Conservation (phyloP, 2,113 vertebrate genomes). For the Varanus salvator region DNA sequence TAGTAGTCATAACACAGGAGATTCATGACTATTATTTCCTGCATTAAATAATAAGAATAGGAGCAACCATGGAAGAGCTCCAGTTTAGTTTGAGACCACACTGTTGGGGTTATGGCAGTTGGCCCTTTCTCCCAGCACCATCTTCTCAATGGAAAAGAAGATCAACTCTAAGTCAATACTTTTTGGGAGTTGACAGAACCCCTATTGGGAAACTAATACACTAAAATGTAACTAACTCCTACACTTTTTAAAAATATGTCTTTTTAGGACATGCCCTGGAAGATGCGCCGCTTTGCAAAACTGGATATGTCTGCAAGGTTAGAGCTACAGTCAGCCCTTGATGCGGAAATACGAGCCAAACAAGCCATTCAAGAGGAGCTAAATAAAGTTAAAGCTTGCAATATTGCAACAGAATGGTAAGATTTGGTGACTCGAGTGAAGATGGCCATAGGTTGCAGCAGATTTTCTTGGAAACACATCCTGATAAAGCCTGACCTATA, state of each 20-base stretch:
- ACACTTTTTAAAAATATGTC: conserved; percentile 9
- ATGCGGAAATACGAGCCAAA: conserved; percentile 97
- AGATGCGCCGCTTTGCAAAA: conserved; percentile 97
- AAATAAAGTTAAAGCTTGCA: conserved; percentile 94
- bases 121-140: too few species aligned
- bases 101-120: neutral
- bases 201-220: neutral
- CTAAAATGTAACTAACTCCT: neutral
- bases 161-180: neutral
- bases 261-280: conserved; percentile 98
- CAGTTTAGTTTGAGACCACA: neutral
- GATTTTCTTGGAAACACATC: neutral
- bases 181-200: neutral
- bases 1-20: neutral
- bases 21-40: neutral
- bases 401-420: conserved; percentile 95
- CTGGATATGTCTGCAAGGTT: conserved; percentile 98
- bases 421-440: conserved; percentile 48
- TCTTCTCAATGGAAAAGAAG: neutral
- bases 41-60: neutral
- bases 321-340: conserved; percentile 96
- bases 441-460: neutral
- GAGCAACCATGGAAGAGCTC: neutral
- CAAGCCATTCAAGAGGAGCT: conserved; percentile 95
- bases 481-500: neutral